Evolutionary conservation across 2,113 vertebrate species (phyloP), one percentile per base, ranked within the genome.

Genomic region (Corythoichthys intestinalis): DNA sequence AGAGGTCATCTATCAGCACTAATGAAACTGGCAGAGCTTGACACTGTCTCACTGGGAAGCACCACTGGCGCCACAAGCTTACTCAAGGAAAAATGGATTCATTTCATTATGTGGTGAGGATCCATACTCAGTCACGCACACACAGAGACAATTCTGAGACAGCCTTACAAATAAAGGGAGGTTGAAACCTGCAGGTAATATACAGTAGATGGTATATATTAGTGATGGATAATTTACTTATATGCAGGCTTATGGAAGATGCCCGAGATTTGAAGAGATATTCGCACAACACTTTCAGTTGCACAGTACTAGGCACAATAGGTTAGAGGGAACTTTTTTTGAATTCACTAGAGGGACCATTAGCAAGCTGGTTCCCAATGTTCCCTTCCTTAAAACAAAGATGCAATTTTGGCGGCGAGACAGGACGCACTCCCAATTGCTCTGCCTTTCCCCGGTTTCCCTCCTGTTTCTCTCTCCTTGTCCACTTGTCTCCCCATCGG

Each of bases 1-100:
- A 85, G 83, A 87, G 87, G 86, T 90, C 87, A 85, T 89, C 84
- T 84, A 87, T 89, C 86, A 87, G 85, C 80, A 71, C 89, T 88
- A 88, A 90, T 89, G 85, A 87, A 88, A 86, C 87, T 86, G 86
- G 85, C 85, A 87, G 84, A 84, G 70, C 78, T 75, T 67, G 80
- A 86, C 82, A 83, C 79, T 46, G 81, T 85, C 85, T 86, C 83
- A 75, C 84, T 76, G 86, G 85, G 82, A 82, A 81, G 81, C 80
- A 75, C 81, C 78, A 44, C 84, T 87, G 85, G 85, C 83, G 84
- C 85, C 79, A 47, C 72, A 17, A 81, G 80, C 86, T 79, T 85
- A 89, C 84, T 83, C 84, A 77, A 89, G 86, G 81, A 86, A 84
- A 86, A 90, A 86, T 81, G 58, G 76, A 76, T 83, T 86, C 79